A percentile compares a stretch with the other conserved stretches of the same genome.
Evolutionary conservation across 1,140 invertebrate species (phyloP).

Genomic region (Drusus annulatus): DNA sequence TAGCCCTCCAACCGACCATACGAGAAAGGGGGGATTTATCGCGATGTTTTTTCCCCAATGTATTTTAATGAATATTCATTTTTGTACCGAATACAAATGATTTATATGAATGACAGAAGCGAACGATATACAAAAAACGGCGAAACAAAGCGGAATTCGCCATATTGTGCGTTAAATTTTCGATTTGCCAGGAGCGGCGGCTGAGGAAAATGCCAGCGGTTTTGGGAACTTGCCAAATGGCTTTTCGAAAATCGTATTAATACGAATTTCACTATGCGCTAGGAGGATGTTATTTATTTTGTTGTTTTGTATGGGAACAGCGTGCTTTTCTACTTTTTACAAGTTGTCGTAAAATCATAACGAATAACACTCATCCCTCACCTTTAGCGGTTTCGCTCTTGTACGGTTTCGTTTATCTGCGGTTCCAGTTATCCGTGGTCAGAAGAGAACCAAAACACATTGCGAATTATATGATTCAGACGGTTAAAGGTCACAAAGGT

Average conservation of each 20-base stretch:
- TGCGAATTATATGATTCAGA: too few species aligned
- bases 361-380: too few species aligned
- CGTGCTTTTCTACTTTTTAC: too few species aligned
- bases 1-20: constrained; percentile 4
- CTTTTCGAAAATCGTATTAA: neutral
- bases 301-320: neutral
- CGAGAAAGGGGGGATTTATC: constrained; percentile 1
- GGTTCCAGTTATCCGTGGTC: too few species aligned
- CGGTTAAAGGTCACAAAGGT: too few species aligned
- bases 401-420: too few species aligned
- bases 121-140: neutral
- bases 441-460: too few species aligned
- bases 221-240: neutral
- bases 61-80: constrained; percentile 10
- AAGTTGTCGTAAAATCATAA: too few species aligned
- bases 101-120: constrained; percentile 1
- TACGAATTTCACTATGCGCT: neutral
- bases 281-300: neutral
- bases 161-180: neutral
- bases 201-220: neutral
- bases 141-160: neutral
- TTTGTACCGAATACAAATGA: constrained; percentile 12
- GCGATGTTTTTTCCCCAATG: neutral
- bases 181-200: neutral
- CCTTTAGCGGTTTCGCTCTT: too few species aligned